These are phyloP conservation scores for Prunella himalayana DNA, from an alignment of 2,113 vertebrate genomes.

Conservation along the genomic window DNA sequence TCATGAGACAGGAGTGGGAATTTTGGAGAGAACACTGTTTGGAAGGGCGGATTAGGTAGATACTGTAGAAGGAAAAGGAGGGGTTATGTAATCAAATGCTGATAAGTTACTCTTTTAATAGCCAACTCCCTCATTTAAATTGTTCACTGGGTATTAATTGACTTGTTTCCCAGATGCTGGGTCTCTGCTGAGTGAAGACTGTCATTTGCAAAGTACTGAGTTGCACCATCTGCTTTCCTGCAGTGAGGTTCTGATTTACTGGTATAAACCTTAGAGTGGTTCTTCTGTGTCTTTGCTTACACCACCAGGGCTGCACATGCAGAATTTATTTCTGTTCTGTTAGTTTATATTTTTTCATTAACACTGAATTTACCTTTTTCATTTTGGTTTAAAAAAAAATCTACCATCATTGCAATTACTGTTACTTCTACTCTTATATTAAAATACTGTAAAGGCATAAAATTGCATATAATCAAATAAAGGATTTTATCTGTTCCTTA, in stretches of 20 bases:
- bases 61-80: background rate
- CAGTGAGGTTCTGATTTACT: background rate
- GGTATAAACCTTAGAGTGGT: background rate
- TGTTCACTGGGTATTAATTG: background rate
- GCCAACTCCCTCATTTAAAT: background rate
- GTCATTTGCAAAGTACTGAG: background rate
- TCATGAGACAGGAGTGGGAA: background rate
- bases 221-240: background rate
- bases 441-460: background rate
- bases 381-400: constrained; percentile 5
- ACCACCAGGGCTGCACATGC: background rate
- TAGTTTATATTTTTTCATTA: constrained; percentile 52
- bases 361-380: constrained; percentile 24
- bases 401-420: background rate
- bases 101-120: background rate
- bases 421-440: constrained; percentile 12
- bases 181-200: background rate
- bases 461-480: constrained; percentile 3
- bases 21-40: background rate
- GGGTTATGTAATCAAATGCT: background rate
- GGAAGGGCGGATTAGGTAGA: background rate
- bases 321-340: background rate
- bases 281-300: background rate
- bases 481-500: constrained; percentile 6
- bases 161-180: background rate